A percentile compares a stretch with the other conserved stretches of the same genome.
phyloP scores from a whole-genome alignment of 2,888 invertebrate species.

The Sicus ferrugineus region DNA sequence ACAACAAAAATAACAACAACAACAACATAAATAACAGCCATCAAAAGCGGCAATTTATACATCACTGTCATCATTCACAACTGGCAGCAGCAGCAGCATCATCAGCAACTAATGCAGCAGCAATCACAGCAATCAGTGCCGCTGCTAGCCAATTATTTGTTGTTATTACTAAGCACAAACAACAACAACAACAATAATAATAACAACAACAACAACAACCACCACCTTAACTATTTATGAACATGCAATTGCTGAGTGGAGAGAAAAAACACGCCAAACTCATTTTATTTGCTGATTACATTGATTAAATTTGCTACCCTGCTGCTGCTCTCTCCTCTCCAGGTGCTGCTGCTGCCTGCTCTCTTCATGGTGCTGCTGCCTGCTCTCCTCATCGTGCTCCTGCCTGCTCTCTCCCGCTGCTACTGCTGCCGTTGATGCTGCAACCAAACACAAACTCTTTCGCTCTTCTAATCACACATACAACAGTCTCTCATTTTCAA shows the following conservation, averaged over 20 bases:
- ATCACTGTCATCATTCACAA: no score
- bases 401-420: neutral
- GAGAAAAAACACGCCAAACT: neutral
- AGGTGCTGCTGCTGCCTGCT: neutral
- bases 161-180: no score
- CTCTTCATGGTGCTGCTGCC: neutral
- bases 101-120: no score
- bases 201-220: constrained; percentile 6
- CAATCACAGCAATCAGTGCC: no score
- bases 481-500: no score
- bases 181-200: constrained; percentile 5
- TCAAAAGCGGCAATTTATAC: no score
- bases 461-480: neutral
- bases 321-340: constrained; percentile 6
- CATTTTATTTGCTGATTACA: neutral
- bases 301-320: neutral
- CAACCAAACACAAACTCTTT: neutral
- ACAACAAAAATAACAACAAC: constrained; percentile 12
- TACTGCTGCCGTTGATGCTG: no score
- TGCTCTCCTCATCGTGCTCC: neutral
- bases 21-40: neutral
- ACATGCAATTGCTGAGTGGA: neutral
- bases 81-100: no score
- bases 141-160: no score
- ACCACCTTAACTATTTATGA: neutral